Base-by-base conservation (phyloP, 2,888 invertebrate genomes). In the Elaeidobius kamerunicus region DNA sequence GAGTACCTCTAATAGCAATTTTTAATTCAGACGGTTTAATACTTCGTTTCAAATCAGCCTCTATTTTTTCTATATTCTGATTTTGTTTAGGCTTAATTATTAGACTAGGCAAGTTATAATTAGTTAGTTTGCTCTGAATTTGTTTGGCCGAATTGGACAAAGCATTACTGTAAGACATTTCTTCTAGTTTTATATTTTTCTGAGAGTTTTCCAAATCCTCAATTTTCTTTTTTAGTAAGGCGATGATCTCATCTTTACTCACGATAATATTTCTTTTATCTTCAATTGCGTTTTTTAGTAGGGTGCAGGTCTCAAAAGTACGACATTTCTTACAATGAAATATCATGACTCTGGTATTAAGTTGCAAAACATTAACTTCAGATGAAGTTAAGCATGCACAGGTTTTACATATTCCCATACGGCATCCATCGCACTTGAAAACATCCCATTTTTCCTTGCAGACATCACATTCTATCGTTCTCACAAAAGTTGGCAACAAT, bases 1-100 rank as follows among this genome's bases (percentile, higher is more conserved):
- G 32, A 32, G 32, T 32, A n/a, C 32, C 32, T 12, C n/a, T 32
- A n/a, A 32, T 32, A n/a, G 32, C 32, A 32, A 32, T n/a, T 32
- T 12, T 32, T 32, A 32, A n/a, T 32, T 32, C 12, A 12, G 32
- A 7, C n/a, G 32, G 32, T 3, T 32, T 32, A 12, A 32, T 32
- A 9, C 9, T 27, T 11, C 9, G 5, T 27, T 11, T 27, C 6
- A 27, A n/a, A n/a, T n/a, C n/a, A n/a, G n/a, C n/a, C n/a, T n/a
- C n/a, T n/a, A n/a, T n/a, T n/a, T n/a, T n/a, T 27, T 27, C 27
- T 27, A 9, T 5, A 27, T 27, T 27, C 9, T 27, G 27, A 7
- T 27, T 27, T 27, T 27, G 27, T 27, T 27, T 27, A 9, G 27
- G 27, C 9, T 27, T 27, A 27, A 27, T 27, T 27, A 27, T 27